Conservation (phyloP, 2,797 vertebrate species). For the Hephaestus fuliginosus region DNA sequence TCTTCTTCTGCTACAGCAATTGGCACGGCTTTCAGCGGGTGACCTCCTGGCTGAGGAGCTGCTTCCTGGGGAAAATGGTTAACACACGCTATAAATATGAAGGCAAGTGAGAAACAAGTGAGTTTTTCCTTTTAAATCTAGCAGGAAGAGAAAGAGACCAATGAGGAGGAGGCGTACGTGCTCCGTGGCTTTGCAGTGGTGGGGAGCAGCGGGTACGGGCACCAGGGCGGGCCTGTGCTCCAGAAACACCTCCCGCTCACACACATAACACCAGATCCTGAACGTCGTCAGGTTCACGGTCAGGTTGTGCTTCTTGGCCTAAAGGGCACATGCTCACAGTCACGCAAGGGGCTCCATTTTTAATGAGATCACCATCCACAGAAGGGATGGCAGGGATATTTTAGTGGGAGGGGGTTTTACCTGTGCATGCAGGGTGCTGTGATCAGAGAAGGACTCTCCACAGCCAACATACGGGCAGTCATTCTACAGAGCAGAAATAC, state of each 20-base stretch:
- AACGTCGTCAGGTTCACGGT: conserved; percentile 98
- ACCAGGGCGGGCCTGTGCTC: conserved; percentile 85
- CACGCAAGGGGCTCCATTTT: background rate
- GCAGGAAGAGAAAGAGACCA: too few relatives aligned
- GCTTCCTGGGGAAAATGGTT: conserved; percentile 82
- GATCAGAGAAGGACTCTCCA: conserved; percentile 95
- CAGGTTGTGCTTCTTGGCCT: conserved; percentile 96
- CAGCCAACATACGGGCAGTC: conserved; percentile 96
- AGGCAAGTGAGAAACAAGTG: background rate
- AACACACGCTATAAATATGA: conserved; percentile 15
- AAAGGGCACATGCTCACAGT: conserved; percentile 12
- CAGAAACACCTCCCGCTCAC: conserved; percentile 96
- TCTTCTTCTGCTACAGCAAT: conserved; percentile 98
- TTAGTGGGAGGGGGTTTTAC: conserved; percentile 75
- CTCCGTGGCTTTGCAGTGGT: conserved; percentile 84
- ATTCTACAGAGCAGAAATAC: conserved; percentile 80
- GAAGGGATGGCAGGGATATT: background rate
- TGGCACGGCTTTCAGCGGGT: conserved; percentile 92
- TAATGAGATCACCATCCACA: background rate
- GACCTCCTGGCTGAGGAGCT: conserved; percentile 75
- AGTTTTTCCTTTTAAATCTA: conserved; percentile 7
- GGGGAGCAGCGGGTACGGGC: conserved; percentile 62
- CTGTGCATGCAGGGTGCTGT: conserved; percentile 98
- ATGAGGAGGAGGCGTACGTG: conserved; percentile 79
- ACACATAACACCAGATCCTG: conserved; percentile 97